Evolutionary conservation across 2,888 invertebrate species (phyloP), one percentile per base, ranked within the genome.

Genomic region (Metacarcinus magister): DNA sequence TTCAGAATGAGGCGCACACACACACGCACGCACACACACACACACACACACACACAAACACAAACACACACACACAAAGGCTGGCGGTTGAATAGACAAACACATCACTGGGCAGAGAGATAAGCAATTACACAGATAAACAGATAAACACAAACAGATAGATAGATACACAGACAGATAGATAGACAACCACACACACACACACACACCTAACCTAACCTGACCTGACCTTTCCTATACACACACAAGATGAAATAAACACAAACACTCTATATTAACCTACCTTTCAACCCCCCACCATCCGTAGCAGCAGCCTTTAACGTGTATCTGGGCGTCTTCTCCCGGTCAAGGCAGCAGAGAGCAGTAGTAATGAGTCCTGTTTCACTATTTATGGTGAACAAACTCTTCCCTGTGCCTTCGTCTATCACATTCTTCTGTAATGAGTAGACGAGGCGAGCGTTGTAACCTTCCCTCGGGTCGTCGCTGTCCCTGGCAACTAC

Each of bases 391-490:
- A 98, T 98, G 60, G 97, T 97, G 97, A 98, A 98, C 13, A 98
- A 97, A 0, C 97, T 97, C 95, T 97, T 97, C 4, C 97, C 97
- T 95, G 97, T 97, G 95, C 97, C 97, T 96, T 98, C 98, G 28
- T 96, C 96, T 43, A 97, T 97, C 75, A 97, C 97, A 95, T 97
- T 97, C 97, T 97, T 97, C 96, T 97, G 97, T 91, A 97, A 97
- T 19, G 97, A 97, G 97, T 98, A 98, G 54, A 97, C 97, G 93
- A 98, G 97, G 93, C 97, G 97, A 0, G 98, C 98, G 97, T 98
- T 98, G 60, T 97, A 97, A 19, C 97, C 98, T 97, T 98, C 98
- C 82, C 97, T 97, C 8, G 97, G 97, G 93, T 97, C 97, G 97
- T 98, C 98, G 95, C 97, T 97, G 97, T 98, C 98, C 4, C 97